These are phyloP conservation scores for Zaprionus camerounensis DNA, from an alignment of 1,140 invertebrate species.

Conservation along the genomic window DNA sequence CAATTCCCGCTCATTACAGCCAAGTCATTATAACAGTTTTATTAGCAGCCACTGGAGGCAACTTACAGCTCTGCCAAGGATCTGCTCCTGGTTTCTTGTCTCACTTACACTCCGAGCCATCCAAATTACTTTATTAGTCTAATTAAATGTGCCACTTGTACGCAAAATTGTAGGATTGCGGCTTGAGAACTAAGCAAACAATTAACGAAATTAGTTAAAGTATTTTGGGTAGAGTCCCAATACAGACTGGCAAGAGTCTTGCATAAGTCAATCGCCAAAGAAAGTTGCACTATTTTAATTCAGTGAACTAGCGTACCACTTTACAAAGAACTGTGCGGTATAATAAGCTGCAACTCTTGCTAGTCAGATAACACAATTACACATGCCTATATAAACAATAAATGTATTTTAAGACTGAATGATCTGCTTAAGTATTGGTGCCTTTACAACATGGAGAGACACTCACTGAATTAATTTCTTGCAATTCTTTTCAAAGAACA, in stretches of 20 bases:
- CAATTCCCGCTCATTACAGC: constrained; percentile 31
- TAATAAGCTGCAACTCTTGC: too few relatives aligned
- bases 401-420: too few relatives aligned
- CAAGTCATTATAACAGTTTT: constrained; percentile 79
- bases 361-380: too few relatives aligned
- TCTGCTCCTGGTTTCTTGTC: constrained; percentile 22
- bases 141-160: constrained; percentile 78
- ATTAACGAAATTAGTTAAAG: constrained; percentile 77
- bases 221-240: constrained; percentile 22
- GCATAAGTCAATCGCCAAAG: neutral
- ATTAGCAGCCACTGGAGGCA: constrained; percentile 59
- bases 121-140: constrained; percentile 79
- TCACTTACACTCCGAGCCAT: constrained; percentile 59
- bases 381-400: too few relatives aligned
- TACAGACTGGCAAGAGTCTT: too few relatives aligned
- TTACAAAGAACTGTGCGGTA: too few relatives aligned
- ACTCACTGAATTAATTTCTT: too few relatives aligned
- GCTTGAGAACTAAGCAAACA: constrained; percentile 54
- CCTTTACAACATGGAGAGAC: too few relatives aligned
- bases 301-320: too few relatives aligned
- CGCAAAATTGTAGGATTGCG: constrained; percentile 55
- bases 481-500: too few relatives aligned
- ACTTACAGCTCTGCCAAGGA: neutral
- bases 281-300: too few relatives aligned
- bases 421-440: too few relatives aligned